Evolutionary conservation across 1,140 invertebrate species (phyloP).

Genomic region (Himalopsyche phryganea): DNA sequence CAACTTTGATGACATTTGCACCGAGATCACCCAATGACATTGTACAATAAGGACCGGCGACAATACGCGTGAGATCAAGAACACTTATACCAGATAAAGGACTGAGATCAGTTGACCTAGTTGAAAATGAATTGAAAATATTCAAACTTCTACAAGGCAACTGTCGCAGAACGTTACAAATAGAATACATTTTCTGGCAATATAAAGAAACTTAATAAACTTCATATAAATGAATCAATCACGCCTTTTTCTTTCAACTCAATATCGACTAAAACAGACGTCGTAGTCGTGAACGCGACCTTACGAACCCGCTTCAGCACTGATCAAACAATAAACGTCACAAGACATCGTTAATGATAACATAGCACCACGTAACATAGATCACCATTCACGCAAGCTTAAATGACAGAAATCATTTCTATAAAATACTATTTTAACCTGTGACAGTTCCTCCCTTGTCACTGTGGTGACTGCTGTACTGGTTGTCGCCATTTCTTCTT

Average conservation of each 20-base stretch:
- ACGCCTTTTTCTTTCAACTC: background rate
- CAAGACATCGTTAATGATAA: background rate
- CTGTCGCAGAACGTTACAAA: background rate
- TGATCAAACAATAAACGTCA: background rate
- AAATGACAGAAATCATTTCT: background rate
- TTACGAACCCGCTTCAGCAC: slow-evolving; percentile 4
- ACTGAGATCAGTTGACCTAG: background rate
- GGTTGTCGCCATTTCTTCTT: slow-evolving; percentile 11
- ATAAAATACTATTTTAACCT: slow-evolving; percentile 5
- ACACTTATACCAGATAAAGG: slow-evolving; percentile 61
- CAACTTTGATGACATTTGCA: slow-evolving; percentile 91
- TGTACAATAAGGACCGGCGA: slow-evolving; percentile 82
- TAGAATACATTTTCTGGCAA: background rate
- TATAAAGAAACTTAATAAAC: background rate
- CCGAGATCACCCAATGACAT: slow-evolving; percentile 93
- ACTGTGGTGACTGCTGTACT: slow-evolving; percentile 12
- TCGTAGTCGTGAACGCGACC: background rate
- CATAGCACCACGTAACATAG: background rate
- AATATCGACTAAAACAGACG: background rate
- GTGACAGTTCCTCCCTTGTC: slow-evolving; percentile 1
- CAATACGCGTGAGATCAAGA: slow-evolving; percentile 80
- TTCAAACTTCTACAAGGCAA: no score
- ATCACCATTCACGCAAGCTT: background rate
- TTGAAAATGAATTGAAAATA: background rate
- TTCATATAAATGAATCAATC: background rate